Conservation (phyloP, 2,888 invertebrate species). For the Tetranychus piercei region DNA sequence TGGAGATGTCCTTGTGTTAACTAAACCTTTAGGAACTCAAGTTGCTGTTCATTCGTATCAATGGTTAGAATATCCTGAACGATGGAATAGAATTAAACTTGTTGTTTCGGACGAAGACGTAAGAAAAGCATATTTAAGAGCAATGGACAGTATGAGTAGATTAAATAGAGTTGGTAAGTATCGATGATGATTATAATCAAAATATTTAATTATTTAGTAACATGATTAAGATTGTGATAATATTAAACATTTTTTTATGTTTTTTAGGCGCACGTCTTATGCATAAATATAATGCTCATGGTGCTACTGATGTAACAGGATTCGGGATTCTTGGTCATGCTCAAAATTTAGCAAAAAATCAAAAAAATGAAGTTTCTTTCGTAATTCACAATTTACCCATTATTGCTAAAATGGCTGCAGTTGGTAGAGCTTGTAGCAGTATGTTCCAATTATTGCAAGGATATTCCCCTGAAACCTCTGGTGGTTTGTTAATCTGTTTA, state of each 20-base stretch:
- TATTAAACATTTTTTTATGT: constrained; percentile 32
- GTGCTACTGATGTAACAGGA: constrained; percentile 65
- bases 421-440: constrained; percentile 57
- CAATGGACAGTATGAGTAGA: constrained; percentile 59
- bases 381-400: constrained; percentile 58
- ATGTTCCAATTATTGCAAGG: constrained; percentile 66
- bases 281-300: constrained; percentile 65
- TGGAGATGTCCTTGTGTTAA: constrained; percentile 61
- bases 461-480: constrained; percentile 54
- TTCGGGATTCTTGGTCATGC: constrained; percentile 67
- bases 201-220: too few relatives aligned
- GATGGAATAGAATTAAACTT: constrained; percentile 49
- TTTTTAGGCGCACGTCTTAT: constrained; percentile 47
- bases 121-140: constrained; percentile 47
- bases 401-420: constrained; percentile 55
- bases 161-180: constrained; percentile 43
- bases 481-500: constrained; percentile 72
- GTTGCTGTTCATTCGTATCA: constrained; percentile 60
- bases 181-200: constrained; percentile 33
- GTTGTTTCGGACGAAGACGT: constrained; percentile 51
- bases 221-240: too few relatives aligned
- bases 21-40: constrained; percentile 66
- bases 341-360: constrained; percentile 53
- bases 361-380: constrained; percentile 53
- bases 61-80: constrained; percentile 55